phyloP scores from a whole-genome alignment of 2,113 vertebrate species.

The Suricata suricatta region DNA sequence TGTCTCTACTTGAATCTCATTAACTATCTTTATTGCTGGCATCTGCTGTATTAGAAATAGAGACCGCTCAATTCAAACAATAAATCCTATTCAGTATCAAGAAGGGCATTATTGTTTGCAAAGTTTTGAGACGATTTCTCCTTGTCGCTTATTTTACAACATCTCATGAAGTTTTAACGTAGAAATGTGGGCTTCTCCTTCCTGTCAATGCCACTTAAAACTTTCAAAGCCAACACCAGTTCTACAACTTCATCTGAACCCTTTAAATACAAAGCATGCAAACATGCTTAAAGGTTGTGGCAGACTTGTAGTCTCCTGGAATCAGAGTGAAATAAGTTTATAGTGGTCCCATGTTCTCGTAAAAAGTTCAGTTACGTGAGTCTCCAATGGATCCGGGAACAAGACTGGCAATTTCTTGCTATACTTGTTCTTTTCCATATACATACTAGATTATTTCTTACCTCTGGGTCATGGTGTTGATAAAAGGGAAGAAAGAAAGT shows the following conservation, averaged over 20 bases:
- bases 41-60: background rate
- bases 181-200: background rate
- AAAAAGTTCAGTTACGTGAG: background rate
- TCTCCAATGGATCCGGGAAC: background rate
- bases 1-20: background rate
- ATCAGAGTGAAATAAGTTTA: background rate
- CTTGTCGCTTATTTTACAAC: background rate
- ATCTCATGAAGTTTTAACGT: background rate
- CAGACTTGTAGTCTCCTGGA: background rate
- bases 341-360: background rate
- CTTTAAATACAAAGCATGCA: background rate
- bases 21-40: background rate
- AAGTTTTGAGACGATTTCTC: background rate
- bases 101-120: background rate
- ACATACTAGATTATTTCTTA: background rate
- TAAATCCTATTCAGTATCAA: background rate
- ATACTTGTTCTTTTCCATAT: background rate
- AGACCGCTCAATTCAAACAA: slow-evolving; percentile 1
- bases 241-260: background rate
- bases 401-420: background rate
- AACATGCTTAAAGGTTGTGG: background rate
- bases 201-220: background rate
- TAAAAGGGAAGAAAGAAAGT: background rate
- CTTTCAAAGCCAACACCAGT: background rate
- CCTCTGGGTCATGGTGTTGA: background rate